Evolutionary conservation across 1,140 invertebrate genomes (phyloP).

Genomic region (Diachasma alloeum): DNA sequence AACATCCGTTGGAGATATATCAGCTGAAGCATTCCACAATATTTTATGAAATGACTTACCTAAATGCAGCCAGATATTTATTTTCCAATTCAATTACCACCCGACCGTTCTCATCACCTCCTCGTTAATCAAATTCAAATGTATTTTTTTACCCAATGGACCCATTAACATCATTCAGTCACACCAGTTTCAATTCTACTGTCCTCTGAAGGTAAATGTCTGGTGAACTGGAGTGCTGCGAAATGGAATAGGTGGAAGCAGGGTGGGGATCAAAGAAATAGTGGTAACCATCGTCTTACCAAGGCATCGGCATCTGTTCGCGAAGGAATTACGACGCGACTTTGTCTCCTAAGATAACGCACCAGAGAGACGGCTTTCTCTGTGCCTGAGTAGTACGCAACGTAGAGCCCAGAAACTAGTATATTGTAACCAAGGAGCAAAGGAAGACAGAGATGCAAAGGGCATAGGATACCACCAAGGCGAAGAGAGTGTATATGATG

Average conservation of each 20-base stretch:
- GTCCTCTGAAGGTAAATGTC: neutral
- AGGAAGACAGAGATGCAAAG: constrained; percentile 18
- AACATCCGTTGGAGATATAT: no score
- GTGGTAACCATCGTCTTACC: constrained; percentile 49
- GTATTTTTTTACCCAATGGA: no score
- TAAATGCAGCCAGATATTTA: no score
- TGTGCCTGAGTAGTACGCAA: constrained; percentile 48
- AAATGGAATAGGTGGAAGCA: neutral
- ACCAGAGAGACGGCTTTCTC: constrained; percentile 45
- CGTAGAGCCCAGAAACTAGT: constrained; percentile 24
- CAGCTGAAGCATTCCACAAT: no score
- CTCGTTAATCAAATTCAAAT: no score
- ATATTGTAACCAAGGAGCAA: constrained; percentile 16
- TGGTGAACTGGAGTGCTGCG: neutral
- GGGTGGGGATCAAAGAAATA: neutral
- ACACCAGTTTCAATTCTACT: neutral
- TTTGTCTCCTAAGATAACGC: constrained; percentile 62
- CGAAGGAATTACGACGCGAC: constrained; percentile 65
- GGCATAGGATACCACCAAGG: constrained; percentile 32
- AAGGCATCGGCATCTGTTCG: constrained; percentile 62
- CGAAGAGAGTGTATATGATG: constrained; percentile 61
- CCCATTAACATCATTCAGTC: neutral
- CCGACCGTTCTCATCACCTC: no score
- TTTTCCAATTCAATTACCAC: no score
- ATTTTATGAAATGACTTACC: no score